Conservation (phyloP, 2,888 invertebrate species). For the Melanophora roralis region DNA sequence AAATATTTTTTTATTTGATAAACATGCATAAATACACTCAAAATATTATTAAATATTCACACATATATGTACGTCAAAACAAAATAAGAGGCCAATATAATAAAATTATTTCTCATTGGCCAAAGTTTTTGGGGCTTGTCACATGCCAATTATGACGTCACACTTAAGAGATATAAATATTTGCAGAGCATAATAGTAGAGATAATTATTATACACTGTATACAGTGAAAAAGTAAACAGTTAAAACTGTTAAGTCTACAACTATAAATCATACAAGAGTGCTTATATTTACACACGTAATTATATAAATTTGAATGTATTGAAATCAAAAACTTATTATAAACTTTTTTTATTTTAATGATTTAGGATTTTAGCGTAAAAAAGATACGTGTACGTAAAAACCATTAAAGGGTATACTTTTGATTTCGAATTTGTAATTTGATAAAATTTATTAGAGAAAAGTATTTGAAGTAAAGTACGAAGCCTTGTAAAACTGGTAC, state of each 20-base stretch:
- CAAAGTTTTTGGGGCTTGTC: slow-evolving; percentile 71
- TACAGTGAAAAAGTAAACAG: not conserved
- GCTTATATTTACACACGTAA: not conserved
- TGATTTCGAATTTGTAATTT: too few species aligned
- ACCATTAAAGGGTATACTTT: too few species aligned
- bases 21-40: not conserved
- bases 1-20: not conserved
- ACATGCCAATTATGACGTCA: slow-evolving; percentile 68
- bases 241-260: not conserved
- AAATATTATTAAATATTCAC: slow-evolving; percentile 1
- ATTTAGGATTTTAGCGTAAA: not conserved
- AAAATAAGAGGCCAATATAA: slow-evolving; percentile 47
- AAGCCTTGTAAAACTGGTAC: too few species aligned
- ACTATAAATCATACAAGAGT: not conserved
- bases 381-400: not conserved
- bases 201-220: slow-evolving; percentile 25
- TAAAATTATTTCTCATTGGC: slow-evolving; percentile 66
- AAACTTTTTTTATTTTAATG: too few species aligned
- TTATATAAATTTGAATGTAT: not conserved
- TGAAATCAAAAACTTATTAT: too few species aligned
- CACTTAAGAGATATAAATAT: slow-evolving; percentile 67
- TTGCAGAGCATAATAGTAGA: slow-evolving; percentile 1
- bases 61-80: not conserved
- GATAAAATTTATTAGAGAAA: too few species aligned
- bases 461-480: too few species aligned